Evolutionary conservation across 2,888 invertebrate genomes (phyloP).

Genomic region (Laspeyria flexula): DNA sequence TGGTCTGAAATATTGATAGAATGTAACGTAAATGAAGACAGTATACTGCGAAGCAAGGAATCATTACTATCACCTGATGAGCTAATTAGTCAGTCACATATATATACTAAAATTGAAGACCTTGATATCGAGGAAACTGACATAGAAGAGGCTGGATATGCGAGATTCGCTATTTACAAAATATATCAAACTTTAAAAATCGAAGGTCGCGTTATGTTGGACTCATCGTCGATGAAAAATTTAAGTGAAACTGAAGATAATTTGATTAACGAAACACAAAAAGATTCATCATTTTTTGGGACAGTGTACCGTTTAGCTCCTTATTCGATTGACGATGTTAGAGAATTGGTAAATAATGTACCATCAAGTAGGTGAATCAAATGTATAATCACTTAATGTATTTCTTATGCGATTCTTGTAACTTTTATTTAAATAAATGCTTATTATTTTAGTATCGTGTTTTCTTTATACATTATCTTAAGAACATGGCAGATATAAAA

Average conservation of each 20-base stretch:
- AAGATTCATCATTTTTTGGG: constrained; percentile 51
- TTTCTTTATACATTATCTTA: neutral
- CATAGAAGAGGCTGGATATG: constrained; percentile 60
- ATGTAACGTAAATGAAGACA: constrained; percentile 1
- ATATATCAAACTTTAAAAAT: constrained; percentile 56
- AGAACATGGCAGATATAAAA: neutral
- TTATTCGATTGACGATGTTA: constrained; percentile 49
- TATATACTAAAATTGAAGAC: constrained; percentile 45
- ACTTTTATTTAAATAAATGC: constrained; percentile 8
- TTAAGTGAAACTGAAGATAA: constrained; percentile 50
- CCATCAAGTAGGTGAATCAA: constrained; percentile 36
- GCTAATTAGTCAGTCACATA: constrained; percentile 5
- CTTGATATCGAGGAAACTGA: constrained; percentile 51
- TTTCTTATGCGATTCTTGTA: constrained; percentile 6
- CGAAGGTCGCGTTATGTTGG: neutral
- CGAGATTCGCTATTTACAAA: constrained; percentile 71
- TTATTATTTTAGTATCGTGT: neutral
- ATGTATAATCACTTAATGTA: constrained; percentile 1
- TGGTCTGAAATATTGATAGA: constrained; percentile 69
- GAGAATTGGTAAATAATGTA: constrained; percentile 65
- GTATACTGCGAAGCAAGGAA: constrained; percentile 3
- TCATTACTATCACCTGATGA: constrained; percentile 1
- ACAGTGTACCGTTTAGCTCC: constrained; percentile 69
- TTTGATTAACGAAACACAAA: constrained; percentile 35
- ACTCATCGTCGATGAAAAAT: constrained; percentile 23